Percentiles rank a stretch among this genome's conserved stretches.
These are phyloP conservation scores for Acleris cristana DNA, from an alignment of 2,888 invertebrate genomes.

Conservation along the genomic window DNA sequence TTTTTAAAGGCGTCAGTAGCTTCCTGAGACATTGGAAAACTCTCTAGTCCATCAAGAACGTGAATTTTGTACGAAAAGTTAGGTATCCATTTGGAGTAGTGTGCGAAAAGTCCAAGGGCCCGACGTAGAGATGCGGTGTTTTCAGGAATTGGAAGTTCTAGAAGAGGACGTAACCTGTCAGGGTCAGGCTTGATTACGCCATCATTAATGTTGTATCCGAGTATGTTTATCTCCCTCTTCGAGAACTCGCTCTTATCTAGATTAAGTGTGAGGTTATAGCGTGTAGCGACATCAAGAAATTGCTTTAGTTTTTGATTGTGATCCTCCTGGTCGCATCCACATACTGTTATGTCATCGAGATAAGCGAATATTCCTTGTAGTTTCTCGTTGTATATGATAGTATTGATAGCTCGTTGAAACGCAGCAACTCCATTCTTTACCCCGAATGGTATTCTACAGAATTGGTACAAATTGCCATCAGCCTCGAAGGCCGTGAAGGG, in stretches of 20 bases:
- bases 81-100: conserved; percentile 5
- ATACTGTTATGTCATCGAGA: conserved; percentile 10
- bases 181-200: no score
- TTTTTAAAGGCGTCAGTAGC: not conserved
- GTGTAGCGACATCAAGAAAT: conserved; percentile 1
- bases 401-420: not conserved
- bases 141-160: no score
- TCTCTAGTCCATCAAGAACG: not conserved
- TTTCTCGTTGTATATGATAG: not conserved
- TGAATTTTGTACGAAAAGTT: not conserved
- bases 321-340: conserved; percentile 6
- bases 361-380: not conserved
- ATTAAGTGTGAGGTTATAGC: conserved; percentile 1
- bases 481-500: conserved; percentile 20
- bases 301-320: conserved; percentile 5
- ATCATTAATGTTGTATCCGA: conserved; percentile 13
- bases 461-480: conserved; percentile 7
- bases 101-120: not conserved
- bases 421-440: conserved; percentile 1
- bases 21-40: not conserved
- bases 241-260: conserved; percentile 12
- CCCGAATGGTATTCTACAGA: conserved; percentile 1
- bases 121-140: no score
- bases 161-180: no score
- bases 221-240: not conserved